Base-by-base conservation (phyloP, 1,140 invertebrate genomes). In the Conus betulinus region DNA sequence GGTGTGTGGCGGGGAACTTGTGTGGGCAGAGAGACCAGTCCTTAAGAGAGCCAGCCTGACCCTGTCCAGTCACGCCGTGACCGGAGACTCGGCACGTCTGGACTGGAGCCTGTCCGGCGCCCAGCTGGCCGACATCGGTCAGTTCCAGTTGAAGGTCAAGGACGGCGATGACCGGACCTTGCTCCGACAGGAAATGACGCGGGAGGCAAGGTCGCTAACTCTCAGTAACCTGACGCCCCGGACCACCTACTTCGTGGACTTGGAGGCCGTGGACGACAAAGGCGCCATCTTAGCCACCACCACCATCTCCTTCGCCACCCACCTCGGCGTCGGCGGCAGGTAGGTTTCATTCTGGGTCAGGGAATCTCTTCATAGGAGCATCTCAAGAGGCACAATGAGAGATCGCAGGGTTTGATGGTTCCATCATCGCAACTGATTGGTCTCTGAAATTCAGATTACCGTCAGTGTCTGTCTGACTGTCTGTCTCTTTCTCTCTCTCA, bases 141-240 rank as follows among this genome's bases (percentile, higher is more conserved):
- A 74, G 20, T 87, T 79, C 25, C 3, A n/a, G 13, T 74, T 87
- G 1, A 57, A n/a, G 27, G 74, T 87, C 71, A 87, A 76, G 74
- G 85, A 87, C 53, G 5, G 11, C 15, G 20, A 55, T 0, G 74
- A 87, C 85, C 39, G 85, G 74, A 76, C 85, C 4, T 53, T 87
- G 39, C 52, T 87, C 71, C 85, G 85, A 23, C 85, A 87, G 71
- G 85, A 87, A n/a, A 78, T 87, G 85, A 74, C 57, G 51, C 71
- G 71, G 23, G 85, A 87, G 51, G 76, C 85, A 15, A 76, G 51
- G 71, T 76, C 85, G 23, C 52, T 87, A 27, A 78, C 85, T 13
- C 52, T 87, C 13, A 87, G 53, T 52, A 87, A 76, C 7, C 85
- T 87, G 17, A 57, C 85, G 4, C 85, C 85, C 17, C 27, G 74